Percentiles rank a stretch among this genome's conserved stretches.
Evolutionary conservation across 2,113 vertebrate genomes (phyloP).

Genomic region (Hippocampus mohnikei): DNA sequence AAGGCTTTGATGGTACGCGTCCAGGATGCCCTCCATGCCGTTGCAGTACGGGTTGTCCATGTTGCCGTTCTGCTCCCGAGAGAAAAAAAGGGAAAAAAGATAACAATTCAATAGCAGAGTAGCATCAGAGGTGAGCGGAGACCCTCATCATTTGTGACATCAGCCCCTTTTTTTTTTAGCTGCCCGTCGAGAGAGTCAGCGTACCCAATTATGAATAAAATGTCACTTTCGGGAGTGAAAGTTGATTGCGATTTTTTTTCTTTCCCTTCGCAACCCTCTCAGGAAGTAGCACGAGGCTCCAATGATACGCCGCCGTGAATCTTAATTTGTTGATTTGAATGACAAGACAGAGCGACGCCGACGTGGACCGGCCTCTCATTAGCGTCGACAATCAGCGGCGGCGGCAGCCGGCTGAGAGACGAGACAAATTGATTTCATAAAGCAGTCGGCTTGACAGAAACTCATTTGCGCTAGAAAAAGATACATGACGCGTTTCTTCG

Average conservation of each 20-base stretch:
- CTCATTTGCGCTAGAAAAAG: conserved; percentile 67
- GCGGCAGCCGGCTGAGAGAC: conserved; percentile 53
- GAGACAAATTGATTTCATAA: conserved; percentile 65
- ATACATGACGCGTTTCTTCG: conserved; percentile 43
- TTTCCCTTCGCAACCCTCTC: conserved; percentile 16
- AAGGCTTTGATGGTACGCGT: conserved; percentile 91
- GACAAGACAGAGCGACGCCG: conserved; percentile 47
- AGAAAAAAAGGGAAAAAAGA: conserved; percentile 15
- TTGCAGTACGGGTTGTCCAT: conserved; percentile 87
- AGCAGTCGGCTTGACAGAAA: conserved; percentile 48
- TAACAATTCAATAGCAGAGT: too few species aligned
- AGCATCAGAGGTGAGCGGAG: too few species aligned
- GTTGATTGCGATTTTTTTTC: conserved; percentile 8
- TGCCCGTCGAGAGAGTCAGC: background rate
- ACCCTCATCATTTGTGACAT: background rate
- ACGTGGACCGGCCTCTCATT: conserved; percentile 56
- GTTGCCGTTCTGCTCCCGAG: conserved; percentile 81
- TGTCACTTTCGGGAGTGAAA: conserved; percentile 16
- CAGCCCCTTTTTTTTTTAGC: background rate
- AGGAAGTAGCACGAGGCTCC: conserved; percentile 26
- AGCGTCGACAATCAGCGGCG: conserved; percentile 46
- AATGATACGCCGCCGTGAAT: conserved; percentile 50
- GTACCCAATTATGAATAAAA: background rate
- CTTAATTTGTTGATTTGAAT: conserved; percentile 55
- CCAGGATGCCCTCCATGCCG: conserved; percentile 90